Evolutionary conservation across 2,797 vertebrate genomes (phyloP).

Genomic region (Acropternis orthonyx): DNA sequence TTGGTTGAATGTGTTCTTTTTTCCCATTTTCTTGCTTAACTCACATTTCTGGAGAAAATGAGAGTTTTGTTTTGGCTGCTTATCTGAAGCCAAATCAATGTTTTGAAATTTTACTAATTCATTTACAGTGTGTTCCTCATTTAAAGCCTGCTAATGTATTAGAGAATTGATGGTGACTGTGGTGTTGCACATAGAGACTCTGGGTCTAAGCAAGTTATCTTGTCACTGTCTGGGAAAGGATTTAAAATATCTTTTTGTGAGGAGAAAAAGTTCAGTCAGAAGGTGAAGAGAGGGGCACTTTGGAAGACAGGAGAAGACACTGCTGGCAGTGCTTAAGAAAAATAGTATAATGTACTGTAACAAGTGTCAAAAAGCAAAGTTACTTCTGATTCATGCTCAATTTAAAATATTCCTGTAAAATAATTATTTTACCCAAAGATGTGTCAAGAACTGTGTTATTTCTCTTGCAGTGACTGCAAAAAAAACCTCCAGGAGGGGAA

Average conservation of each 20-base stretch:
- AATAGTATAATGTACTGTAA: not conserved
- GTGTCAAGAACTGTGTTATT: not conserved
- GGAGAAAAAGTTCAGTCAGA: not conserved
- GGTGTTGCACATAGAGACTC: not conserved
- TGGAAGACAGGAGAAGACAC: not conserved
- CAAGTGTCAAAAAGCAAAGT: not conserved
- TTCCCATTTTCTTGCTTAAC: not conserved
- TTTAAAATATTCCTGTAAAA: not conserved
- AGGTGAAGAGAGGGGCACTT: not conserved
- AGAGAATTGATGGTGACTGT: too few species aligned
- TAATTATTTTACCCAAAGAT: not conserved
- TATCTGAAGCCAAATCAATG: not conserved
- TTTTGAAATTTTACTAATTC: not conserved
- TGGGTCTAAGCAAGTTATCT: not conserved
- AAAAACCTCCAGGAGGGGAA: not conserved
- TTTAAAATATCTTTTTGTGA: not conserved
- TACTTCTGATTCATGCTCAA: not conserved
- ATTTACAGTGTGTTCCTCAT: not conserved
- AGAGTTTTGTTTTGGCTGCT: not conserved
- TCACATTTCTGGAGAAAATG: not conserved
- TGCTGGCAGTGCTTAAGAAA: not conserved
- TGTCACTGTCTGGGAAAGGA: not conserved
- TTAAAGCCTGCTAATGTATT: not conserved
- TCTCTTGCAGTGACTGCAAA: not conserved
- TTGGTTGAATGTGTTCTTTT: not conserved